These are phyloP conservation scores for Serranus cabrilla DNA, from an alignment of 2,797 vertebrate species.

Conservation along the genomic window DNA sequence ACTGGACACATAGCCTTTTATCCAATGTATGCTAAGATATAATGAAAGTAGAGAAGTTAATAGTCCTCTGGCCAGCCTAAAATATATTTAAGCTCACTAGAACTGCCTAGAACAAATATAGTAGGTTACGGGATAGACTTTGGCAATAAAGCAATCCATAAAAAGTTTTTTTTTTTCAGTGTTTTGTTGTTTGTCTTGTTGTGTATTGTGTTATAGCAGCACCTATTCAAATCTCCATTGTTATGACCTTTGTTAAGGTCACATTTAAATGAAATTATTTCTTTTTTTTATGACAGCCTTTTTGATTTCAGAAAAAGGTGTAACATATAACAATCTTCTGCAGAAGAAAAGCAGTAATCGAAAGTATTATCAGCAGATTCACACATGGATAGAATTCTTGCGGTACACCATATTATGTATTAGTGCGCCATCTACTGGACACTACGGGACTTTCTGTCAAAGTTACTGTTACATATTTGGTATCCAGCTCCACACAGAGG, in stretches of 20 bases:
- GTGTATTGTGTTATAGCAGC: no score
- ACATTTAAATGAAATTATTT: neutral
- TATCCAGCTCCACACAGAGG: neutral
- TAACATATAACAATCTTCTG: neutral
- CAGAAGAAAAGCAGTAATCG: neutral
- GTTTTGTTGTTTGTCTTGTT: no score
- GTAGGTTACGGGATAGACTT: neutral
- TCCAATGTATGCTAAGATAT: no score
- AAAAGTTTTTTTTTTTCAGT: neutral
- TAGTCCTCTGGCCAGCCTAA: no score
- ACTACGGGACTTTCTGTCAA: neutral
- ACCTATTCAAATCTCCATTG: neutral
- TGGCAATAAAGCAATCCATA: neutral
- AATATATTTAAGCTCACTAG: no score
- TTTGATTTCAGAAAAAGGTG: no score
- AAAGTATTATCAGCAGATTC: no score
- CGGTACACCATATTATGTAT: neutral
- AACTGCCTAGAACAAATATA: neutral
- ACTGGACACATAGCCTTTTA: no score
- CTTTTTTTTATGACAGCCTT: no score
- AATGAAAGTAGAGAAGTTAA: no score
- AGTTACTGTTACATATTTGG: neutral
- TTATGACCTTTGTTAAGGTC: neutral
- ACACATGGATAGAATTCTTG: neutral
- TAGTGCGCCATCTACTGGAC: slow-evolving; percentile 59